Conservation (phyloP, 2,797 vertebrate genomes). For the Dromococcyx pavoninus region DNA sequence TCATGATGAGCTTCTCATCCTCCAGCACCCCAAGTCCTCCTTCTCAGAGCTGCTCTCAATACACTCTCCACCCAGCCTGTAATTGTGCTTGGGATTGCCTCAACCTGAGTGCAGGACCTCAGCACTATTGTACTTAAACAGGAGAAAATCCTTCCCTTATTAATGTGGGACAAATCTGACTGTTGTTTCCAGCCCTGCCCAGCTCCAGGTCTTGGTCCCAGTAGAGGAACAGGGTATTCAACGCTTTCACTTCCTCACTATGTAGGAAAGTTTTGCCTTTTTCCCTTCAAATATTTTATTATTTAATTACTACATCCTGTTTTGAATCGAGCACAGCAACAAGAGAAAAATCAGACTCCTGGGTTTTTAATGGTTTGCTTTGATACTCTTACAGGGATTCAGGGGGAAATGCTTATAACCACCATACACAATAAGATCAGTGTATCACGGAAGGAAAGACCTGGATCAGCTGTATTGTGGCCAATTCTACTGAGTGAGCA, state of each 20-base stretch:
- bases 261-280: background rate
- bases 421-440: conserved; percentile 11
- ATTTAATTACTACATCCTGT: background rate
- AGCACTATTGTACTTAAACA: accelerated
- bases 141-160: background rate
- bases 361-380: background rate
- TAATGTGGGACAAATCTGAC: background rate
- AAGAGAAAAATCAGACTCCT: background rate
- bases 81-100: no score
- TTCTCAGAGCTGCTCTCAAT: no score
- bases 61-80: no score
- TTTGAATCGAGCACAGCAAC: background rate
- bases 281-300: background rate
- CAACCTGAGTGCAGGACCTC: no score
- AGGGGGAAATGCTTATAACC: background rate
- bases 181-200: background rate
- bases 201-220: background rate
- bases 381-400: background rate
- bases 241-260: background rate
- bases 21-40: no score
- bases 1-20: no score
- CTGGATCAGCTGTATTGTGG: background rate
- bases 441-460: conserved; percentile 22
- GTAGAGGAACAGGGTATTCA: accelerated
- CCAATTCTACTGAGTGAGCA: conserved; percentile 12